Evolutionary conservation across 2,888 invertebrate genomes (phyloP), one percentile per base, ranked within the genome.

Genomic region (Orthosia cruda): DNA sequence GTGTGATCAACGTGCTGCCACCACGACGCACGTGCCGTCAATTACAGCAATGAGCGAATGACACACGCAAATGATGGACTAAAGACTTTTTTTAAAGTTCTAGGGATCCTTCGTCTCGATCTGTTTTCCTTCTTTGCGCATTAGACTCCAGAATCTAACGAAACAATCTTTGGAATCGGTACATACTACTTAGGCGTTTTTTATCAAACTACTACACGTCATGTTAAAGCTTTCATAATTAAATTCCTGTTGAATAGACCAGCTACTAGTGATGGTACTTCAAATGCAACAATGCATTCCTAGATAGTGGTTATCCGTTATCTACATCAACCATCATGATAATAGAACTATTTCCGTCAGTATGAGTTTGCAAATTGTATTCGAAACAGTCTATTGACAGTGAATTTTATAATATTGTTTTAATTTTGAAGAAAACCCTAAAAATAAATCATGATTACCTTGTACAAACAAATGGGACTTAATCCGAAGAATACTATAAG

Each of bases 21-120:
- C 74, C 73, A 70, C 45, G n/a, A 20, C 45, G 45, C 61, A 61
- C 80, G 77, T 77, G 73, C 71, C 70, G 11, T 65, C 80, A 76
- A 85, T 81, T 83, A 85, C 73, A 32, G 74, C 74, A 76, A 85
- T 85, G 86, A 84, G 55, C 40, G 66, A 67, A 63, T 74, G 78
- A 68, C 58, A 65, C 82, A 54, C 12, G 45, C 68, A 80, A 50
- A 54, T 64, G 20, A 68, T 23, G 20, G 1, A 52, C 11, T 57
- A 49, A 26, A 3, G 77, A 59, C 62, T 74, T 74, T 80, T 64
- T 16, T 9, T 40, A 71, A 81, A 59, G 11, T 71, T 59, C 81
- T 59, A 82, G 45, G 50, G 20, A 70, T n/a, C 0, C 26, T 63
- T 55, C 4, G 20, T 50, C 1, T 7, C 0, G 13, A 9, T 7